These are phyloP conservation scores for Fissipunctia ypsillon DNA, from an alignment of 2,888 invertebrate species.

Conservation along the genomic window DNA sequence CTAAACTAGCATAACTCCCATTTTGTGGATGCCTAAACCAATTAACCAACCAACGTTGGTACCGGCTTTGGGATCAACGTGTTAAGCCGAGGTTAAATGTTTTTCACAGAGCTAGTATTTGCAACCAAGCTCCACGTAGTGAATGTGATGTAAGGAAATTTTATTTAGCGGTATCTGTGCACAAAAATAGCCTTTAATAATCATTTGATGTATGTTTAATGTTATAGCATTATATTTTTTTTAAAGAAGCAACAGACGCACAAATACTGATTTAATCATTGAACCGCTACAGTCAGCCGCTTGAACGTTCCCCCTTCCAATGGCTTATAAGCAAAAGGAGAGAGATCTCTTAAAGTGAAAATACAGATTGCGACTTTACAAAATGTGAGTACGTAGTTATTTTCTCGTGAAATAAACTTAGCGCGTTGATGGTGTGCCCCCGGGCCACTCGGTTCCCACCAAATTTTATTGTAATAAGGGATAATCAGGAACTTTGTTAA, in stretches of 20 bases:
- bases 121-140: not conserved
- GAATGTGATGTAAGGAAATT: not conserved
- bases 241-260: not conserved
- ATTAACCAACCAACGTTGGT: too few relatives aligned
- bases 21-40: too few relatives aligned
- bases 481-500: constrained; percentile 64
- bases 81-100: too few relatives aligned
- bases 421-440: constrained; percentile 64
- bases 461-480: constrained; percentile 67
- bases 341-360: constrained; percentile 78
- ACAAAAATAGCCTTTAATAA: too few relatives aligned
- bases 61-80: too few relatives aligned
- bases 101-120: not conserved
- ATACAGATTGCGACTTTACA: constrained; percentile 77
- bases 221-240: not conserved
- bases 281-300: constrained; percentile 39
- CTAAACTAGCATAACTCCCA: too few relatives aligned
- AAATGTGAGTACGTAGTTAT: constrained; percentile 71
- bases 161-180: not conserved
- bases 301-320: constrained; percentile 52
- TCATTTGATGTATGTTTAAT: not conserved
- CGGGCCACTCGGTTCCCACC: constrained; percentile 53
- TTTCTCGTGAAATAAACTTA: constrained; percentile 68
- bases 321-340: constrained; percentile 74
- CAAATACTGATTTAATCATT: not conserved